Conservation (phyloP, 2,113 vertebrate species). For the Ageneiosus marmoratus region DNA sequence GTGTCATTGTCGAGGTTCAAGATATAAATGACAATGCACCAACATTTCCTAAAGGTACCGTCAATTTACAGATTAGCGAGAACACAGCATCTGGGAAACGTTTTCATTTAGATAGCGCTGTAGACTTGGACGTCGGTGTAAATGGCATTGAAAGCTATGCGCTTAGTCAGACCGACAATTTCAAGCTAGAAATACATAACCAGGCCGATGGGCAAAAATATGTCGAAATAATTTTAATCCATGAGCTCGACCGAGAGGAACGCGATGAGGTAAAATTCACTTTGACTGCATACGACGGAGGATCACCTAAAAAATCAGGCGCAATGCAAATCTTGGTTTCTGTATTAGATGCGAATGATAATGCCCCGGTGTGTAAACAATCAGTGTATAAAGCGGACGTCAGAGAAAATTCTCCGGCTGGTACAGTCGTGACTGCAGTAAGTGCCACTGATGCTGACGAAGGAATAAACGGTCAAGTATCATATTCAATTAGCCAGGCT, state of each 20-base stretch:
- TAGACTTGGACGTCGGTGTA: constrained; percentile 70
- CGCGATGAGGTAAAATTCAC: constrained; percentile 59
- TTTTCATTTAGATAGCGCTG: constrained; percentile 65
- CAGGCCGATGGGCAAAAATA: constrained; percentile 57
- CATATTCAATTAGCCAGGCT: constrained; percentile 65
- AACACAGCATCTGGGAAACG: constrained; percentile 57
- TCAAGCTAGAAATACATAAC: constrained; percentile 61
- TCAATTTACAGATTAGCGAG: constrained; percentile 72
- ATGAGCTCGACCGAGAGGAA: constrained; percentile 67
- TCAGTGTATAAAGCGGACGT: constrained; percentile 60
- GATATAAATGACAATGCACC: constrained; percentile 80
- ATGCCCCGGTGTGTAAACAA: constrained; percentile 66
- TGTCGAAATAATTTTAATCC: constrained; percentile 70
- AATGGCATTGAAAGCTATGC: constrained; percentile 69
- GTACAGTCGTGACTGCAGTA: constrained; percentile 58
- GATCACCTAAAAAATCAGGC: constrained; percentile 62
- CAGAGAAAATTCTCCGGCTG: constrained; percentile 57
- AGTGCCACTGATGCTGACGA: constrained; percentile 69
- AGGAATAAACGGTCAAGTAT: constrained; percentile 64
- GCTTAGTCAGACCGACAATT: constrained; percentile 65
- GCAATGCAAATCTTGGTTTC: constrained; percentile 59
- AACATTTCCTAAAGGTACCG: constrained; percentile 60
- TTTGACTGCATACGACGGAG: constrained; percentile 71
- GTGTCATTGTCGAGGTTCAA: constrained; percentile 66
- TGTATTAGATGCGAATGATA: constrained; percentile 73